Evolutionary conservation across 2,888 invertebrate genomes (phyloP).

Genomic region (Cryptocheilus praepositus): DNA sequence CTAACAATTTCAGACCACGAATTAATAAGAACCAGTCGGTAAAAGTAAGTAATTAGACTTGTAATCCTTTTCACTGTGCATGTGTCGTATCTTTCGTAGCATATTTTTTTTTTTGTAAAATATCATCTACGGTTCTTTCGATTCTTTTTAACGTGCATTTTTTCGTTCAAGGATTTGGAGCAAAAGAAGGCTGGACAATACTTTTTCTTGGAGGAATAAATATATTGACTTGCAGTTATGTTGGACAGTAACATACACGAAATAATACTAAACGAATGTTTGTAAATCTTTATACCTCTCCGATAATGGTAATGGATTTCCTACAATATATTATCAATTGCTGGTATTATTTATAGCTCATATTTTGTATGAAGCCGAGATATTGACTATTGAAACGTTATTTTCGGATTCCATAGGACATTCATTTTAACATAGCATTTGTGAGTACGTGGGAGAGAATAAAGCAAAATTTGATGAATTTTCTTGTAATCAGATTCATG

Average conservation of each 20-base stretch:
- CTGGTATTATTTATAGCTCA: slow-evolving; percentile 12
- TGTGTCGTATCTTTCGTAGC: too few relatives aligned
- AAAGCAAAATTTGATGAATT: too few relatives aligned
- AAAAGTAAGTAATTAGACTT: slow-evolving; percentile 80
- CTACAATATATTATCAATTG: slow-evolving; percentile 25
- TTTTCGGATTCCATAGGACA: slow-evolving; percentile 16
- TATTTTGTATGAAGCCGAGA: slow-evolving; percentile 20
- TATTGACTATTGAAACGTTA: slow-evolving; percentile 14
- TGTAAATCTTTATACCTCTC: slow-evolving; percentile 53
- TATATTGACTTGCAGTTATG: slow-evolving; percentile 11
- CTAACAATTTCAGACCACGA: slow-evolving; percentile 98
- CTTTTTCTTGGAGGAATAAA: slow-evolving; percentile 98
- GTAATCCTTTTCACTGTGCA: not conserved
- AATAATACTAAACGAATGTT: slow-evolving; percentile 44
- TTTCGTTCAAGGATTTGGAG: slow-evolving; percentile 87
- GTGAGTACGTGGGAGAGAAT: too few relatives aligned
- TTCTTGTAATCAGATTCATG: too few relatives aligned
- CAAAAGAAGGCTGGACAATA: slow-evolving; percentile 98
- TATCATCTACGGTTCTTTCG: not conserved
- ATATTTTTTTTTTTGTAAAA: too few relatives aligned
- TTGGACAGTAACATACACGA: slow-evolving; percentile 43
- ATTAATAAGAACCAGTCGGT: slow-evolving; percentile 98
- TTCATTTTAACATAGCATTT: slow-evolving; percentile 20
- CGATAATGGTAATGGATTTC: slow-evolving; percentile 39
- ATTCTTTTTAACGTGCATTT: not conserved